Percentiles rank a stretch among this genome's conserved stretches.
These are phyloP conservation scores for Octonoba sinensis DNA, from an alignment of 2,888 invertebrate species.

Conservation along the genomic window DNA sequence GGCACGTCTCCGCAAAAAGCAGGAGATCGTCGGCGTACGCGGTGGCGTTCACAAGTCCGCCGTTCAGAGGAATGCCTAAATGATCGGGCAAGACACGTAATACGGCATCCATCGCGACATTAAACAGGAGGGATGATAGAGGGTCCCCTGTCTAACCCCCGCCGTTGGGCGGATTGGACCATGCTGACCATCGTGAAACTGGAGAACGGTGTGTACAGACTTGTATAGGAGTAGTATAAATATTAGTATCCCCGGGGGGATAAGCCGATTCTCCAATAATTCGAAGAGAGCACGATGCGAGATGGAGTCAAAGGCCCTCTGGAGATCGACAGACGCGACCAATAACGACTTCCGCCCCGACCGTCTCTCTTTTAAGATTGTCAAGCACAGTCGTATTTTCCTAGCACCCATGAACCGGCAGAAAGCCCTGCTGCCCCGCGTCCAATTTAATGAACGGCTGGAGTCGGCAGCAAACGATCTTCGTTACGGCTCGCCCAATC, in stretches of 20 bases:
- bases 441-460: no score
- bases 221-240: background rate
- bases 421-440: no score
- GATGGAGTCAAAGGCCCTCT: constrained; percentile 7
- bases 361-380: no score
- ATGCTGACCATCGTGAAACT: background rate
- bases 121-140: background rate
- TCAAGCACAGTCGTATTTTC: no score
- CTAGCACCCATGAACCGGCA: no score
- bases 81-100: background rate
- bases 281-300: background rate
- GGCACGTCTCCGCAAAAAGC: background rate
- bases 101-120: background rate
- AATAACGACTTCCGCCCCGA: background rate
- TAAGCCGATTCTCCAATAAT: background rate
- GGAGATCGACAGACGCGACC: background rate
- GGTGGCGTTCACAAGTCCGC: background rate
- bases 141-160: background rate
- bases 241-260: background rate
- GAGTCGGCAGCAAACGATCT: no score
- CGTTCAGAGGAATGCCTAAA: background rate
- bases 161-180: background rate
- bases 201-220: background rate
- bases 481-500: no score
- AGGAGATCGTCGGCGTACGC: no score